Evolutionary conservation across 2,113 vertebrate species (phyloP), one percentile per base, ranked within the genome.

Genomic region (Narcine bancroftii): DNA sequence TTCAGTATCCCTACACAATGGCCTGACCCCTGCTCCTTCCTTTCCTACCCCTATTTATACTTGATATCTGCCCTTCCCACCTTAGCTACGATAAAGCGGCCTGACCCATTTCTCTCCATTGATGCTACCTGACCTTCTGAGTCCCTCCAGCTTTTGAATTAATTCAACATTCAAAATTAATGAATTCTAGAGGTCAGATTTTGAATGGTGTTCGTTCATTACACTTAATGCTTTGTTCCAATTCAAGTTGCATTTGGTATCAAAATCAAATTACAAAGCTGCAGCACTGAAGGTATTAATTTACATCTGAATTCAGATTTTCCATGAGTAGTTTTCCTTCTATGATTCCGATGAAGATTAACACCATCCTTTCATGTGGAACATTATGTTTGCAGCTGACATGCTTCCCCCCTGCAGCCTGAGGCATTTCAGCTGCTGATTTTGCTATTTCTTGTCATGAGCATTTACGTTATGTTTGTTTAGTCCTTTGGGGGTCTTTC

Each of bases 401-500:
- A 60, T 36, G n/a, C 81, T 87, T 87, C 36, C 33, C 56, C n/a
- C 81, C 53, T n/a, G 33, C 56, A 63, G 81, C 81, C 81, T 60
- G 53, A 87, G 81, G 81, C 81, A 60, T 87, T 87, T 87, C 81
- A 87, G 81, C 53, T 87, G 81, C 81, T 60, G 81, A 87, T 56
- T 87, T 63, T 53, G 81, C 81, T 36, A 60, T 85, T 85, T 85
- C 81, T 85, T 85, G 81, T 53, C 50, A 85, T n/a, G 50, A 85
- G 36, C 81, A 56, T 85, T 85, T 85, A 56, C 36, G 53, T 60
- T 19, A 85, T 85, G 81, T 87, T 87, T 60, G 33, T 87, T 87
- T 87, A 60, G 81, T 87, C 81, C 60, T 87, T 60, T 63, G 81
- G 81, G 81, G 81, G 81, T 36, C 53, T n/a, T 60, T 87, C n/a